Base-by-base conservation (phyloP, 2,888 invertebrate species). In the Drosophila prostipennis region DNA sequence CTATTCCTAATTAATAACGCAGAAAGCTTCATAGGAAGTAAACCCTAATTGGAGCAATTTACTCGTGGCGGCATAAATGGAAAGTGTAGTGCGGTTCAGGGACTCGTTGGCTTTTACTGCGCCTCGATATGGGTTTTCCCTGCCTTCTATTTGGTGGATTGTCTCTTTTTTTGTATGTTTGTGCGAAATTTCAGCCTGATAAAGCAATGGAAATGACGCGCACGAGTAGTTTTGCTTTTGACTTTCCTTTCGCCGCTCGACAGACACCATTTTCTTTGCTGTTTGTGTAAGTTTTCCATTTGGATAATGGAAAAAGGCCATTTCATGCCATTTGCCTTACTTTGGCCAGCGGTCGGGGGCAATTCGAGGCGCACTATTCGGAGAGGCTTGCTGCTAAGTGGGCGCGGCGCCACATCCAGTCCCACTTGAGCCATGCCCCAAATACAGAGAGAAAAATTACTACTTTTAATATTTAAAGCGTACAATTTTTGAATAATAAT, bases 301-400 rank as follows among this genome's bases (percentile, higher is more conserved):
- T 89, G 85, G 86, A 85, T 90, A 90, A 90, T 90, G 90, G 90
- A 90, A 91, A 89, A 91, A 89, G 89, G 83, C 90, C 89, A 90
- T 90, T 91, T 89, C 74, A 69, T 84, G 79, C 85, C 80, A 88
- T 89, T 77, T 89, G 85, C 83, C 72, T 81, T 69, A 58, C 79
- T 61, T 65, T 69, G 78, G 45, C 36, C 57, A 51, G 49, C 48
- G 56, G 70, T 52, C 64, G 78, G 84, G 81, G 87, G 85, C 89
- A 84, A 80, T 84, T 80, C 65, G 52, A 74, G 67, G 58, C 67
- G 71, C 69, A 83, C 88, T 89, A 89, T 78, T 83, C 70, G 70
- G 72, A 79, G 79, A 77, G 73, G 71, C 65, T 64, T 48, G 61
- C 32, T 42, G 26, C 59, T 74, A 59, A 69, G 48, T 80, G 87